Conservation (phyloP, 1,140 invertebrate species). For the Phenacoccus solenopsis region DNA sequence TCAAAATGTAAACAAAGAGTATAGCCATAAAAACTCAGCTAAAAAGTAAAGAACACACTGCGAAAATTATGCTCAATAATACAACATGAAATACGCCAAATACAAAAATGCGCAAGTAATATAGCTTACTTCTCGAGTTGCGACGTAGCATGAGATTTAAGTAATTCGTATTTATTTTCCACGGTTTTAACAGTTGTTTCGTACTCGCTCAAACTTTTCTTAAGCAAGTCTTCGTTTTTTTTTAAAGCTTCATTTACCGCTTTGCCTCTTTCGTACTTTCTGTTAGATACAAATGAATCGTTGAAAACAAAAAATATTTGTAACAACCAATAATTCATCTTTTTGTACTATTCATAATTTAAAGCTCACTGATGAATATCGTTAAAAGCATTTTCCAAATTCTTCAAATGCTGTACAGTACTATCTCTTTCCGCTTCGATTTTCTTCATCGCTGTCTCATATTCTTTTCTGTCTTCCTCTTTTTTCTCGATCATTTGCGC, state of each 20-base stretch:
- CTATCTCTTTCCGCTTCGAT: conserved; percentile 41
- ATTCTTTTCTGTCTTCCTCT: conserved; percentile 34
- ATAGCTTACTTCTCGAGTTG: conserved; percentile 48
- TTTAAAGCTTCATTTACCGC: conserved; percentile 46
- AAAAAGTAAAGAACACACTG: too few relatives aligned
- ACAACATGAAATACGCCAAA: background rate
- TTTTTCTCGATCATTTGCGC: conserved; percentile 43
- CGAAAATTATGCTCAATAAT: too few relatives aligned
- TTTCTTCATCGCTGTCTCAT: conserved; percentile 36
- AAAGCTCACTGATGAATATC: conserved; percentile 54
- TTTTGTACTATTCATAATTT: too few relatives aligned
- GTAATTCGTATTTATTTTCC: conserved; percentile 44
- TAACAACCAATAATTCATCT: too few relatives aligned
- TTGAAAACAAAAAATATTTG: too few relatives aligned
- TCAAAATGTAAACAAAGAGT: too few relatives aligned
- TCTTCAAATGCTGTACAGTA: conserved; percentile 54
- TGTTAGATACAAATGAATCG: too few relatives aligned
- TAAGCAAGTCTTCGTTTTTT: conserved; percentile 48
- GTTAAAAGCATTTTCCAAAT: conserved; percentile 63
- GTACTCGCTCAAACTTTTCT: conserved; percentile 45
- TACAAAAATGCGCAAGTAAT: too few relatives aligned
- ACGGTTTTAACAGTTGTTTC: conserved; percentile 43
- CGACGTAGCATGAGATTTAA: conserved; percentile 46
- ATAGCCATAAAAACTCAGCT: too few relatives aligned
- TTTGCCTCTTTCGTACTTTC: conserved; percentile 51